Base-by-base conservation (phyloP, 2,113 vertebrate species). In the Drymodes brunneopygia region DNA sequence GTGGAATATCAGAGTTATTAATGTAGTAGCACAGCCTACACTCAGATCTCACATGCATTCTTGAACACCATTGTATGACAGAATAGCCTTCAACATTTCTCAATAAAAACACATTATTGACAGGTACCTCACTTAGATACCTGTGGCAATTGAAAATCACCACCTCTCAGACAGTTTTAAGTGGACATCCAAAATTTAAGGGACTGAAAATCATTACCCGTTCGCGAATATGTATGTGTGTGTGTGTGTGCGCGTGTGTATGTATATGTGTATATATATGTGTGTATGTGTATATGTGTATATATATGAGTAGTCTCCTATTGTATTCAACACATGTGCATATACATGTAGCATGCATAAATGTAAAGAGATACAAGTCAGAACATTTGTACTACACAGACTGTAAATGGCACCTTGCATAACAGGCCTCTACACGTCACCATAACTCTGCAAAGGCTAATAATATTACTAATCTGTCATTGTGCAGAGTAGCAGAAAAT, bases 221-320 rank as follows among this genome's bases (percentile, higher is more conserved):
- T 14, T 54, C 24, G 14, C 3, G 2, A 61, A 74, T n/a, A 40
- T 22, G 65, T 23, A 42, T 18, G 35, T 22, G 5, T 20, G 7
- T 36, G 35, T 25, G 9, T 36, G 11, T 38, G 8, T 28, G 11
- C 16, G 64, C 18, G 35, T 18, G 24, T 21, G 64, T 22, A 44
- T 12, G 21, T 36, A 7, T n/a, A 5, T 64, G 11, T 16, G 8
- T 23, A 27, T 22, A 12, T 12, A 11, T 36, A 8, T 23, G 4
- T 44, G 5, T 29, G 1, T 21, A 2, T 45, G 5, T 9, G 4
- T n/a, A 2, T 50, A 1, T 21, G 0, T 17, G 6, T 48, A 8
- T 33, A 9, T 36, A 9, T 54, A 10, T 8, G 4, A 8, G 4
- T 35, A 36, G 48, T 69, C 28, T 48, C 13, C 28, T 62, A 4